Evolutionary conservation across 2,888 invertebrate genomes (phyloP).

Genomic region (Acronicta aceris): DNA sequence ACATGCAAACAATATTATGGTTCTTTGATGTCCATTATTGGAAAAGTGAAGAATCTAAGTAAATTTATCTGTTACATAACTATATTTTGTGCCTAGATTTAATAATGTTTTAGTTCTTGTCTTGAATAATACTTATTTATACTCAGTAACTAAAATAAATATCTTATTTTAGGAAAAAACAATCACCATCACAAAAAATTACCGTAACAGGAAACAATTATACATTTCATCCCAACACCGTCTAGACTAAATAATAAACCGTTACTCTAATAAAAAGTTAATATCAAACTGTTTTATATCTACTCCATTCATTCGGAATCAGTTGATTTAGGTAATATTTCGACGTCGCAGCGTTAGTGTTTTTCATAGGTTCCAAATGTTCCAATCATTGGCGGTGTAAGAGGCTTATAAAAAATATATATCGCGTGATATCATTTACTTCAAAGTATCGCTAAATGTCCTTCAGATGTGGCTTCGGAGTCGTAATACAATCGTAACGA

Average conservation of each 20-base stretch:
- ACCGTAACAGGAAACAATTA: slow-evolving; percentile 44
- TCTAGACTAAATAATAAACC: slow-evolving; percentile 46
- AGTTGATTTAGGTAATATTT: slow-evolving; percentile 10
- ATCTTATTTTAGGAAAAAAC: slow-evolving; percentile 3
- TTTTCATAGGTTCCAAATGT: slow-evolving; percentile 1
- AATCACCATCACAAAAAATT: slow-evolving; percentile 24
- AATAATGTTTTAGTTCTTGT: slow-evolving; percentile 1
- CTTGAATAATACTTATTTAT: no score
- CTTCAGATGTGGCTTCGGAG: slow-evolving; percentile 44
- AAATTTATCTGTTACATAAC: no score
- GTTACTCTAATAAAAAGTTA: slow-evolving; percentile 20
- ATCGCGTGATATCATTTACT: slow-evolving; percentile 18
- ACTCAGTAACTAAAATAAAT: slow-evolving; percentile 9
- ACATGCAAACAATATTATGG: background rate
- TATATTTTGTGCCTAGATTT: no score
- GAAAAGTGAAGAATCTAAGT: no score
- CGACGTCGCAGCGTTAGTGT: slow-evolving; percentile 4
- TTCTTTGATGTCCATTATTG: background rate
- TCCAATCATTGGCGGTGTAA: no score
- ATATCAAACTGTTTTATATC: slow-evolving; percentile 10
- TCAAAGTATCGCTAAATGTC: slow-evolving; percentile 42
- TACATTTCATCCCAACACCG: slow-evolving; percentile 19
- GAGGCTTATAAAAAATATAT: slow-evolving; percentile 13
- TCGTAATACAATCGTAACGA: slow-evolving; percentile 54
- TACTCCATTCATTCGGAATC: background rate